Base-by-base conservation (phyloP, 2,797 vertebrate species). In the Melanotaenia maccullochi region DNA sequence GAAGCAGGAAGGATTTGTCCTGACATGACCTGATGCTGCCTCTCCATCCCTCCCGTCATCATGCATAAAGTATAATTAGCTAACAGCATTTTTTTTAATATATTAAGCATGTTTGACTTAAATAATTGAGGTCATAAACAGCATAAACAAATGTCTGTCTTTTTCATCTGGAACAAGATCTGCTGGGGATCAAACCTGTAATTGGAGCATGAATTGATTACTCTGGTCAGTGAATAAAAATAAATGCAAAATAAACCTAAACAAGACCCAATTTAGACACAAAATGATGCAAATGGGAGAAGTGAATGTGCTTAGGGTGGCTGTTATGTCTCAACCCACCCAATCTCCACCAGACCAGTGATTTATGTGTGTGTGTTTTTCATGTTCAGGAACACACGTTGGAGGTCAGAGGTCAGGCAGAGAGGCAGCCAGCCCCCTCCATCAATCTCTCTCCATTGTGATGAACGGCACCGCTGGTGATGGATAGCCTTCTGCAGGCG, bases 401-500 rank as follows among this genome's bases (percentile, higher is more conserved):
- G 0, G 69, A 64, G 78, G 83, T 87, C 80, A 71, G 67, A 82
- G 88, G 82, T 85, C 86, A 35, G 9, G 9, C 28, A 57, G 83
- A 56, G 65, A 36, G 12, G 73, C 77, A 52, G 66, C 61, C 38
- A 61, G 54, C 71, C 75, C 75, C 71, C 71, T 33, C 28, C 47
- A 49, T 76, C 73, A 52, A 61, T 55, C 40, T 13, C 28, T 54
- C 13, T 28, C 20, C 64, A 18, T 16, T 3, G 70, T 79, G 78
- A 79, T 42, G 68, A 72, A 82, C 52, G 68, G 33, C 52, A 47
- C 60, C 51, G 66, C 69, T 3, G 60, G 60, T 90, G 89, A 92
- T 89, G 88, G 74, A 92, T 87, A 1, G 49, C 60, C 28, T n/a
- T 83, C 82, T 73, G 24, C 74, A 13, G 78, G 87, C 87, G 3